Evolutionary conservation across 2,888 invertebrate species (phyloP).

Genomic region (Xanthorhoe spadicearia): DNA sequence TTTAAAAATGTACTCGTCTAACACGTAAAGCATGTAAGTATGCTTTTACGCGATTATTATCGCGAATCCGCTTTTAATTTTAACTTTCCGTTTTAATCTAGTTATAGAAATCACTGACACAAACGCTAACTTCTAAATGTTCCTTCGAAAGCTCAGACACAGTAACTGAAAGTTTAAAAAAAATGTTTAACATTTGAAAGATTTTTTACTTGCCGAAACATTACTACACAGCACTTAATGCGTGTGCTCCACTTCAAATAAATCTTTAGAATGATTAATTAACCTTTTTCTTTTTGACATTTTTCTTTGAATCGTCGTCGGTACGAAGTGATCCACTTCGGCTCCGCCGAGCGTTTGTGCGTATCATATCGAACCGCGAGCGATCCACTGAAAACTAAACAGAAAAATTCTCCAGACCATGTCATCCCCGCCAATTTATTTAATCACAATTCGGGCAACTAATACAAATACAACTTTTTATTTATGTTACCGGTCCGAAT

Average conservation of each 20-base stretch:
- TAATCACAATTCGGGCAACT: constrained; percentile 50
- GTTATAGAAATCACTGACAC: background rate
- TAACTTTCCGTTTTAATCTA: background rate
- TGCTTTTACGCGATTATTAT: background rate
- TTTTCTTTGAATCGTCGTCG: constrained; percentile 54
- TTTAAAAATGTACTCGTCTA: background rate
- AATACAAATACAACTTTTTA: constrained; percentile 41
- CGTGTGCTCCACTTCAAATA: constrained; percentile 18
- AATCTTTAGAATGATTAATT: constrained; percentile 19
- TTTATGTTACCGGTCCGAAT: constrained; percentile 38
- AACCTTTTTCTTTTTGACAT: constrained; percentile 60
- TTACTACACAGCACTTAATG: constrained; percentile 10
- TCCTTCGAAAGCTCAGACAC: background rate
- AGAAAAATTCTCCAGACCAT: constrained; percentile 49
- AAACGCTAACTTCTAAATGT: background rate
- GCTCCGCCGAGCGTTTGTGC: constrained; percentile 56
- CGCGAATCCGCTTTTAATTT: background rate
- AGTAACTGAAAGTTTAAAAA: background rate
- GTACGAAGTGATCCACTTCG: constrained; percentile 46
- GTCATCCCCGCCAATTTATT: constrained; percentile 55
- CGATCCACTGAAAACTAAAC: constrained; percentile 65
- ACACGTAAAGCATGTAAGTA: background rate
- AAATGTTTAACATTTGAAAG: background rate
- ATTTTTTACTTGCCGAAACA: constrained; percentile 1
- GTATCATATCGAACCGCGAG: constrained; percentile 58